Evolutionary conservation across 2,113 vertebrate genomes (phyloP).

Genomic region (Alaudala cheleensis): DNA sequence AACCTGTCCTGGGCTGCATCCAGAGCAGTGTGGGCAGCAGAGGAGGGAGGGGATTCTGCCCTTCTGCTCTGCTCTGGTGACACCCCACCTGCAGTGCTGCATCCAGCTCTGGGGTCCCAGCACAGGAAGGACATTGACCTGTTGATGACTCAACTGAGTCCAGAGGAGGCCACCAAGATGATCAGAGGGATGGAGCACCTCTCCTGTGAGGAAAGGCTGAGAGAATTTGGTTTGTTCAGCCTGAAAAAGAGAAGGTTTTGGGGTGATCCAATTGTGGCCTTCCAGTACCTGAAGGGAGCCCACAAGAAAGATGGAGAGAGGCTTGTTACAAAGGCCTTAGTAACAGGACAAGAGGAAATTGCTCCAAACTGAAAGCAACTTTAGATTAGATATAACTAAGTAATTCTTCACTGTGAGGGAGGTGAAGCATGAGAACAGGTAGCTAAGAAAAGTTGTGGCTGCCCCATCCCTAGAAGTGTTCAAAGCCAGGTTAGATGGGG

Average conservation of each 20-base stretch:
- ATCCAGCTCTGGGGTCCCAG: neutral
- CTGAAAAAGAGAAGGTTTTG: neutral
- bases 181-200: neutral
- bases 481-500: neutral
- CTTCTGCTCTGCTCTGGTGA: neutral
- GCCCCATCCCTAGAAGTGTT: neutral
- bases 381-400: neutral
- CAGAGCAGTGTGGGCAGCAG: neutral
- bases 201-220: neutral
- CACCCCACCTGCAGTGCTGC: neutral
- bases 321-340: neutral
- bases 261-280: neutral
- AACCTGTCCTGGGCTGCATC: neutral
- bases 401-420: neutral
- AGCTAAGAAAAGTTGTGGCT: neutral
- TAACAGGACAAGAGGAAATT: neutral
- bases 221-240: neutral
- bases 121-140: neutral
- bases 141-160: accelerated
- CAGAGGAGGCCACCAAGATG: neutral
- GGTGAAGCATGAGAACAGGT: neutral
- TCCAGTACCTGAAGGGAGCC: neutral
- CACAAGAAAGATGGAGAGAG: neutral
- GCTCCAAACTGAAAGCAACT: neutral
- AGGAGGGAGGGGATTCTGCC: neutral